phyloP scores from a whole-genome alignment of 1,140 invertebrate genomes.

The Thaumatotibia leucotreta region DNA sequence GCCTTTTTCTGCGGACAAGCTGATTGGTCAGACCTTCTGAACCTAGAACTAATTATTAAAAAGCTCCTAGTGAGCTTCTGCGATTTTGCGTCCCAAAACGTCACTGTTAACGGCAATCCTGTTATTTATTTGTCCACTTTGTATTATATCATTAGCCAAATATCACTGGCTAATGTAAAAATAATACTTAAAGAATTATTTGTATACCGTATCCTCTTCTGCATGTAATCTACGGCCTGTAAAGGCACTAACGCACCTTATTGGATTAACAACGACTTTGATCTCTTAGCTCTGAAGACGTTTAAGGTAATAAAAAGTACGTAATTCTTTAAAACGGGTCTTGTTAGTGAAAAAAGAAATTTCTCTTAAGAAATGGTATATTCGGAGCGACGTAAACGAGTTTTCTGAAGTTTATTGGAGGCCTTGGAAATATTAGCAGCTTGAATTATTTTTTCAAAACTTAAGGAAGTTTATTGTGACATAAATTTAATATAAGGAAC shows the following conservation, averaged over 20 bases:
- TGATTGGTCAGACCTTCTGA: too few relatives aligned
- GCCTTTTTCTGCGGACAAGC: too few relatives aligned
- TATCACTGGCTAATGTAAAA: too few relatives aligned
- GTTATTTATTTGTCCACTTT: too few relatives aligned
- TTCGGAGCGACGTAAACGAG: conserved; percentile 10
- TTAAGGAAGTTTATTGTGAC: too few relatives aligned
- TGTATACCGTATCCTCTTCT: background rate
- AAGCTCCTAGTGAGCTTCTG: too few relatives aligned
- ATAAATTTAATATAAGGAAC: too few relatives aligned
- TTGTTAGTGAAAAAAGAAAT: conserved; percentile 43
- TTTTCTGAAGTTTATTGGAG: conserved; percentile 8
- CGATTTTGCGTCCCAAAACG: too few relatives aligned
- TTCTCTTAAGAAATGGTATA: conserved; percentile 41
- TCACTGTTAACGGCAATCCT: too few relatives aligned
- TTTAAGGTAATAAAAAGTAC: conserved; percentile 44
- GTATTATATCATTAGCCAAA: too few relatives aligned
- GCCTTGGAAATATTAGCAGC: background rate
- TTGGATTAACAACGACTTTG: conserved; percentile 56
- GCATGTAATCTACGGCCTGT: conserved; percentile 7
- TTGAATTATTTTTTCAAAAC: background rate
- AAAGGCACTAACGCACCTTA: conserved; percentile 47
- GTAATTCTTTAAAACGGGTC: conserved; percentile 41
- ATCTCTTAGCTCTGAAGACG: conserved; percentile 38
- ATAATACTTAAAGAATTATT: too few relatives aligned
- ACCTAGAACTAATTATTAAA: too few relatives aligned